Evolutionary conservation across 92 coral and sea anemone genomes (phyloP).

Genomic region (Bergia puertoricense): DNA sequence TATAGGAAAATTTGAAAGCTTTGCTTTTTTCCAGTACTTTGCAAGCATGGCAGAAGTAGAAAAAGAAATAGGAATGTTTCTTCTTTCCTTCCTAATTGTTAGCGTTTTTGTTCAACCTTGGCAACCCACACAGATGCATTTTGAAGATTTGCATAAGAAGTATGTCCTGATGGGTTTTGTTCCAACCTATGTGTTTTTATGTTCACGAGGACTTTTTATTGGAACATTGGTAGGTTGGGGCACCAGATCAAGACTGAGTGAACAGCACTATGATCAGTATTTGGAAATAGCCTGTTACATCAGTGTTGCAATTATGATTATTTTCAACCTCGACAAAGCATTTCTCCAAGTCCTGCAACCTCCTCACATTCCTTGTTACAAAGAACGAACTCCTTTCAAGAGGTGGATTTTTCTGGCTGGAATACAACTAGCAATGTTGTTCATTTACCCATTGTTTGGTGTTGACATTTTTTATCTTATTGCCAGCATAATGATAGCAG

Average conservation of each 20-base stretch:
- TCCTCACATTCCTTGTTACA: background rate
- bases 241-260: background rate
- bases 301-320: constrained; percentile 10
- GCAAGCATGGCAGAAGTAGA: background rate
- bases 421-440: background rate
- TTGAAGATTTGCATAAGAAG: background rate
- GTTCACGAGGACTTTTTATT: background rate
- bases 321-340: constrained; percentile 12
- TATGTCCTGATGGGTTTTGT: constrained; percentile 17
- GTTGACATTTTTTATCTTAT: background rate
- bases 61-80: background rate
- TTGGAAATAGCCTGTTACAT: background rate
- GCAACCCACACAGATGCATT: background rate
- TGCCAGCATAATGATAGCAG: background rate
- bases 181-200: constrained; percentile 20
- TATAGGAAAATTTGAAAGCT: background rate
- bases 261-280: background rate
- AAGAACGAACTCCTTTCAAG: constrained; percentile 5
- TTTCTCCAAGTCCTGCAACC: background rate
- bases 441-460: background rate
- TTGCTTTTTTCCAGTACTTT: constrained; percentile 1
- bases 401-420: constrained; percentile 18
- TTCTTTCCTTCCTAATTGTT: background rate
- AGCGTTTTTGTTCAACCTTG: background rate
- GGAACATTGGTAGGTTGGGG: background rate